Evolutionary conservation across 2,113 vertebrate genomes (phyloP).

Genomic region (Willisornis vidua): DNA sequence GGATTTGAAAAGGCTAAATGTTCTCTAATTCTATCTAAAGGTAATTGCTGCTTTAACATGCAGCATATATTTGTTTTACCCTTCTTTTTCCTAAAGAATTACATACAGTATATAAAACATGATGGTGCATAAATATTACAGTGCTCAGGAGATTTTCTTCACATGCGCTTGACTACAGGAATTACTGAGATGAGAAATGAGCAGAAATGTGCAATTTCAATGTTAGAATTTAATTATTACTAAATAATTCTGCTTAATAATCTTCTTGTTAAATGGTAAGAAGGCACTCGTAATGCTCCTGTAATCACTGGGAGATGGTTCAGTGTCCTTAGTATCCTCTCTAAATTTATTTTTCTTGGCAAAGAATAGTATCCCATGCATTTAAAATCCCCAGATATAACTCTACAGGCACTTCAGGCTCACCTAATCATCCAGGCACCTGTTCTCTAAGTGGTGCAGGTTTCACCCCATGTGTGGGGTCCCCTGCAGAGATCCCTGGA

Average conservation of each 20-base stretch:
- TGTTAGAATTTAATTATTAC: not conserved
- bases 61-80: not conserved
- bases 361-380: not conserved
- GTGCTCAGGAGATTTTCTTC: not conserved
- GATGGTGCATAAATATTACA: not conserved
- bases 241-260: not conserved
- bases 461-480: rapidly evolving
- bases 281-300: not conserved
- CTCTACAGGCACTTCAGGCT: not conserved
- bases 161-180: not conserved
- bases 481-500: not conserved
- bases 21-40: not conserved
- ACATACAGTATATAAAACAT: not conserved
- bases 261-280: not conserved
- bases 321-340: not conserved
- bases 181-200: not conserved
- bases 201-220: not conserved
- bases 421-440: not conserved
- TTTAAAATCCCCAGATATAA: not conserved
- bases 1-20: not conserved
- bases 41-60: not conserved
- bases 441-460: not conserved
- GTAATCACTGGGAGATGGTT: not conserved
- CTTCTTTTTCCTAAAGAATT: not conserved
- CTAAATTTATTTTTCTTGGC: not conserved